Evolutionary conservation across 2,797 vertebrate species (phyloP).

Genomic region (Acipenser transmontanus): DNA sequence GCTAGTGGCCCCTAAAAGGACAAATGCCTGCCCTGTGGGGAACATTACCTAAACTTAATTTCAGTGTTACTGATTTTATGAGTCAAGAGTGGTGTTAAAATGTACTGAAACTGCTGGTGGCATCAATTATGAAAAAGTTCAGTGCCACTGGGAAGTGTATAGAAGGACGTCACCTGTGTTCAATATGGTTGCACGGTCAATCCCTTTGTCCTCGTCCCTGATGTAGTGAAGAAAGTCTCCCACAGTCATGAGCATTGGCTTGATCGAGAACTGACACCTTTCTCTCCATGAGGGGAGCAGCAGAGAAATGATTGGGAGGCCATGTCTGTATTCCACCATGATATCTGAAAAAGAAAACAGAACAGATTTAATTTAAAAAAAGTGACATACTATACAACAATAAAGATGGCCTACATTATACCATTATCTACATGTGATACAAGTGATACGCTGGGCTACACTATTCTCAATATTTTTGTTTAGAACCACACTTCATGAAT

Average conservation of each 20-base stretch:
- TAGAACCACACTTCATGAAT: too few species aligned
- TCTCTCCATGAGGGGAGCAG: slow-evolving; percentile 57
- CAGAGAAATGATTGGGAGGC: slow-evolving; percentile 59
- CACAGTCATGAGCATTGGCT: slow-evolving; percentile 60
- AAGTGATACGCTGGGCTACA: neutral
- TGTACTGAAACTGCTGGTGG: too few species aligned
- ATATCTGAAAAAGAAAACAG: slow-evolving; percentile 47
- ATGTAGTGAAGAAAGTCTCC: slow-evolving; percentile 63
- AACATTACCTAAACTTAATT: too few species aligned
- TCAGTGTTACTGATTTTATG: too few species aligned
- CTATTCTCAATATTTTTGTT: too few species aligned
- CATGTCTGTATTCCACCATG: slow-evolving; percentile 57
- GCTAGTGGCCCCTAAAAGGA: neutral
- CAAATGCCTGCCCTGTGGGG: neutral
- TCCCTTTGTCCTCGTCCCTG: slow-evolving; percentile 57
- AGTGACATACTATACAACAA: neutral
- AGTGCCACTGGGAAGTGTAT: neutral
- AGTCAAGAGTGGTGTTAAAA: too few species aligned
- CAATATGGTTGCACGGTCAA: slow-evolving; percentile 45
- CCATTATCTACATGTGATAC: neutral
- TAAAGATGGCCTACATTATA: neutral
- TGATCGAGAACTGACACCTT: slow-evolving; percentile 60
- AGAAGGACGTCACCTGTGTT: slow-evolving; percentile 52
- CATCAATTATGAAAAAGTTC: neutral
- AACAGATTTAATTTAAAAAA: neutral